Evolutionary conservation across 2,113 vertebrate species (phyloP).

Genomic region (Ia io): DNA sequence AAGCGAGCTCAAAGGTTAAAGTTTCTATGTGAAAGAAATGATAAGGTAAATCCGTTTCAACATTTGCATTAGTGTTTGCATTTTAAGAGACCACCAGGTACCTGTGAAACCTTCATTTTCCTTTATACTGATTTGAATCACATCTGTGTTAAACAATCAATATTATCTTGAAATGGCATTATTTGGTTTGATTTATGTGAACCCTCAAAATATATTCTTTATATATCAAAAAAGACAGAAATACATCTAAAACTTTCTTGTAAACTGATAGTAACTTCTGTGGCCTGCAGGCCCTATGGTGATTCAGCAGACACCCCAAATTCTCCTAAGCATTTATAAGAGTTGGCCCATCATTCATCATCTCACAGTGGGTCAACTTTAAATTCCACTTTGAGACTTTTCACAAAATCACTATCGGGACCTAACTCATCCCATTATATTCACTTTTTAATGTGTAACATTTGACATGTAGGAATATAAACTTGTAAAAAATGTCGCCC

Average conservation of each 20-base stretch:
- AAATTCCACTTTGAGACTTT: conserved; percentile 1
- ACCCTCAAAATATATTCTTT: conserved; percentile 49
- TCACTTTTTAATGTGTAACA: conserved; percentile 9
- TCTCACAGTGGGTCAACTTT: conserved; percentile 26
- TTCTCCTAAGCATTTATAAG: not conserved
- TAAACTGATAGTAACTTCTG: conserved; percentile 20
- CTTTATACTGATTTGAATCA: conserved; percentile 75
- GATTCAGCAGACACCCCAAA: conserved; percentile 19
- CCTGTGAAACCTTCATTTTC: conserved; percentile 76
- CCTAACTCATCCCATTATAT: conserved; percentile 1
- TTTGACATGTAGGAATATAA: conserved; percentile 28
- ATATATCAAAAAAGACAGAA: conserved; percentile 28
- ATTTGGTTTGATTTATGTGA: conserved; percentile 73
- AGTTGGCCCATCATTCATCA: conserved; percentile 30
- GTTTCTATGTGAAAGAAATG: conserved; percentile 99
- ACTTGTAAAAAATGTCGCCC: conserved; percentile 2
- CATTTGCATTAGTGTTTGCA: conserved; percentile 75
- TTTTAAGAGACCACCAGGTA: conserved; percentile 74
- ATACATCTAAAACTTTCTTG: conserved; percentile 31
- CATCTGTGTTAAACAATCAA: conserved; percentile 61
- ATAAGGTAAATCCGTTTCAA: conserved; percentile 92
- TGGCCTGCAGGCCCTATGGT: conserved; percentile 21
- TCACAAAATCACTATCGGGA: not conserved
- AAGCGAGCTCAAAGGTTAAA: conserved; percentile 99
- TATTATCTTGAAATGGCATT: conserved; percentile 71